Conservation (phyloP, 1,140 invertebrate species). For the Pogonomyrmex barbatus region DNA sequence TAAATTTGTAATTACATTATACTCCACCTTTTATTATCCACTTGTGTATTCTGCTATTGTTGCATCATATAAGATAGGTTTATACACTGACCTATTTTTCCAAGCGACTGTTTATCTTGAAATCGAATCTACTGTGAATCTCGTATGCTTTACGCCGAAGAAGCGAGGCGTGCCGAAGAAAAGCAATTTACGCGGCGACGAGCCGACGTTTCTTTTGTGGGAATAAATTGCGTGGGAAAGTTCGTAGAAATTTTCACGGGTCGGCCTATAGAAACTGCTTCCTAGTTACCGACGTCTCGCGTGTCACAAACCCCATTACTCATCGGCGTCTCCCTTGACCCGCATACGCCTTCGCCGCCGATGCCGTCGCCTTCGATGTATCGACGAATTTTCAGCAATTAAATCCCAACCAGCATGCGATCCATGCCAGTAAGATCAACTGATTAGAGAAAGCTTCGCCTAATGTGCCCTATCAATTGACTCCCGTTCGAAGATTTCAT, state of each 20-base stretch:
- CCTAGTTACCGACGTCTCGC: constrained; percentile 51
- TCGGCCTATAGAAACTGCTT: constrained; percentile 57
- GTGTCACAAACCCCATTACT: constrained; percentile 65
- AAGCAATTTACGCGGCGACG: constrained; percentile 48
- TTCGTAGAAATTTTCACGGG: constrained; percentile 71
- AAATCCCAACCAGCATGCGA: neutral
- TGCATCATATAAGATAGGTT: neutral
- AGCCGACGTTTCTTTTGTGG: constrained; percentile 56
- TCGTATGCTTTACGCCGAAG: constrained; percentile 19
- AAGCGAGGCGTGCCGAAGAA: constrained; percentile 27
- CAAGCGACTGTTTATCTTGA: neutral
- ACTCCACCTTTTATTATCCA: neutral
- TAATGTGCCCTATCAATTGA: constrained; percentile 13
- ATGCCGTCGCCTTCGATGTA: neutral
- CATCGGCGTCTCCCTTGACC: constrained; percentile 60
- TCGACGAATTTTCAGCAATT: constrained; percentile 51
- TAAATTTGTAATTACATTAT: neutral
- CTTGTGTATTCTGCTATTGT: neutral
- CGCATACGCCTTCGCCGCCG: constrained; percentile 7
- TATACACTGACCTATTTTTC: neutral
- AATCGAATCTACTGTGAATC: constrained; percentile 17
- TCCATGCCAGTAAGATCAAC: constrained; percentile 8
- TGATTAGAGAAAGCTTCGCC: constrained; percentile 38
- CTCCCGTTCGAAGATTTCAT: constrained; percentile 17
- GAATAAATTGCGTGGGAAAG: constrained; percentile 71